These are phyloP conservation scores for Papilio elwesi DNA, from an alignment of 2,888 invertebrate species.

Conservation along the genomic window DNA sequence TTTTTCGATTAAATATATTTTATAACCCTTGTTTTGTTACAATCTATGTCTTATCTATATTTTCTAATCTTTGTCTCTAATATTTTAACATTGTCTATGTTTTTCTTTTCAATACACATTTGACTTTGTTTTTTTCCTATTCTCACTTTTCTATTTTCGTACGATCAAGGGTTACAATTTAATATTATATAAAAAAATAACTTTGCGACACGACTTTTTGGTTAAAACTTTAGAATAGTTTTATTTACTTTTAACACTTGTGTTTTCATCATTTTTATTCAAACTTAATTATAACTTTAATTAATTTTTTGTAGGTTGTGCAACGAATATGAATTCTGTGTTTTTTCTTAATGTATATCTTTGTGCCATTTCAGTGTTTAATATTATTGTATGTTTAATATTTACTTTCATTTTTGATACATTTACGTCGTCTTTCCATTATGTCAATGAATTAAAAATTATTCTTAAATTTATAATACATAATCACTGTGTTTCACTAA, in stretches of 20 bases:
- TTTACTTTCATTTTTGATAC: conserved; percentile 21
- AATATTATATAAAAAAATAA: conserved; percentile 11
- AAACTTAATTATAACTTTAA: conserved; percentile 38
- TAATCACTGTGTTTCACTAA: neutral
- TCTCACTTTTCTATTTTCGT: conserved; percentile 3
- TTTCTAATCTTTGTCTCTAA: conserved; percentile 10
- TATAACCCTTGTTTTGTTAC: neutral
- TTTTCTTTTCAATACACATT: neutral
- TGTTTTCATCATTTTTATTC: conserved; percentile 35
- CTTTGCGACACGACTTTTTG: conserved; percentile 10
- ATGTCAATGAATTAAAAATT: conserved; percentile 15
- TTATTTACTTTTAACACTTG: conserved; percentile 5
- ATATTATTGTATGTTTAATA: conserved; percentile 36
- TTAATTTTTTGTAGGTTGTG: conserved; percentile 63
- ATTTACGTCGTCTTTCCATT: conserved; percentile 1
- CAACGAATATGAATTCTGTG: conserved; percentile 56
- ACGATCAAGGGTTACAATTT: conserved; percentile 7
- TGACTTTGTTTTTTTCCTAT: neutral
- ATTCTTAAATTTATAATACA: neutral
- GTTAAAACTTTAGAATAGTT: conserved; percentile 16
- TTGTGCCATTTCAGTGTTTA: conserved; percentile 54
- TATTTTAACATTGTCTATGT: neutral
- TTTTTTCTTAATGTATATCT: conserved; percentile 47
- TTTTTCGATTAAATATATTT: neutral
- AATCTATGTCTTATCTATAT: neutral